Evolutionary conservation across 1,140 invertebrate species (phyloP), one percentile per base, ranked within the genome.

Genomic region (Nautilus pompilius): DNA sequence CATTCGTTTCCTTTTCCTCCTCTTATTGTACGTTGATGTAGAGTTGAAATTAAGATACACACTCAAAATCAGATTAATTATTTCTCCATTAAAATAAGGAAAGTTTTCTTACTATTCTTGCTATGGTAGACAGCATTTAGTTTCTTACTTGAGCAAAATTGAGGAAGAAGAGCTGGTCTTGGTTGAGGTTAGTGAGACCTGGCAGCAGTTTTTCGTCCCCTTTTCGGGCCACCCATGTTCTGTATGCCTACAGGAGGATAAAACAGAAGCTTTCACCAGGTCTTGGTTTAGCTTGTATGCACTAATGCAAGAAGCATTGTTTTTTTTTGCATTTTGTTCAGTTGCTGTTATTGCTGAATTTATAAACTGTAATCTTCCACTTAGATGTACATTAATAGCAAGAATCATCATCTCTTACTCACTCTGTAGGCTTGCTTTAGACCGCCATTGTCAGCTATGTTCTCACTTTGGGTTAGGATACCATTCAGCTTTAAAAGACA

Each of bases 111-210:
- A n/a, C n/a, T n/a, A n/a, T n/a, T n/a, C n/a, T n/a, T 22, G 36
- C n/a, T 24, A 45, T 33, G 26, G 15, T 26, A 48, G 26, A 34
- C 22, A 45, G 6, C 36, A 8, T 2, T n/a, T 10, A 28, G 46
- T 29, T n/a, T 30, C 34, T 58, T 62, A 83, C 82, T 71, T 83
- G 81, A 33, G 80, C 81, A 70, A 82, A 83, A 58, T 80, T 80
- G 24, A 84, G 70, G 68, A 84, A 98, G 78, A 98, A 92, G 15
- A 98, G 83, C 81, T 96, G 93, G 69, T 89, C 86, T 0, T 89
- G 87, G 1, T 87, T 89, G 59, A 89, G 89, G 30, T 90, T 65
- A 5, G 29, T 20, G 6, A 84, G 63, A 2, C 80, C 80, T 13
- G 82, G 82, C 5, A 83, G 66, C n/a, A 28, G 45, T 5, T 60